Evolutionary conservation across 1,140 invertebrate species (phyloP).

Genomic region (Drosophila kohkoa): DNA sequence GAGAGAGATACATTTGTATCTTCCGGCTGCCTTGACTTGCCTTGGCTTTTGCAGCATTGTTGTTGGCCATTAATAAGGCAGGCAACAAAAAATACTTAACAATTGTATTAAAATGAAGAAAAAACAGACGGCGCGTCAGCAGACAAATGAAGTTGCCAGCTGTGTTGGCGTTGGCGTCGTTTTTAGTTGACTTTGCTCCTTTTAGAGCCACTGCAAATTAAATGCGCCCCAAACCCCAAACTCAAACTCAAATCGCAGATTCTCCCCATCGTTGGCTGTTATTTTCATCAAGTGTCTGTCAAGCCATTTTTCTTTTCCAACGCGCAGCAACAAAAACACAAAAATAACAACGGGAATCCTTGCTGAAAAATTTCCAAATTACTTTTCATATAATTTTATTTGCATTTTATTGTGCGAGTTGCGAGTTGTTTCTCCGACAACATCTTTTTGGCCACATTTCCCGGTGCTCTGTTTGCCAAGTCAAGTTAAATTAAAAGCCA

Average conservation of each 20-base stretch:
- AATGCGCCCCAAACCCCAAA: conserved; percentile 46
- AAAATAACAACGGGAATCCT: conserved; percentile 13
- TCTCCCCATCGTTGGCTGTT: conserved; percentile 6
- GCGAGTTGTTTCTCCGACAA: conserved; percentile 34
- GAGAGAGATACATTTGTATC: conserved; percentile 72
- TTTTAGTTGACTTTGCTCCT: conserved; percentile 16
- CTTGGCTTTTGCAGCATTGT: conserved; percentile 44
- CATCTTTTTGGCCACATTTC: conserved; percentile 31
- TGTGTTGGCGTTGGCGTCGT: conserved; percentile 12
- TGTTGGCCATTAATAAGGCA: conserved; percentile 76
- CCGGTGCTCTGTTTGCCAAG: conserved; percentile 22
- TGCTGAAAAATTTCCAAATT: conserved; percentile 60
- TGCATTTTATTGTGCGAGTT: conserved; percentile 66
- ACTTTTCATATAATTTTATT: conserved; percentile 79
- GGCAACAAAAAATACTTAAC: conserved; percentile 45
- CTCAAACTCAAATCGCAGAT: conserved; percentile 34
- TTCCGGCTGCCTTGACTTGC: conserved; percentile 33
- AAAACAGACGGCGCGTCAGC: conserved; percentile 40
- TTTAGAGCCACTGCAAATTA: conserved; percentile 65
- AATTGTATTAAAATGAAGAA: conserved; percentile 78
- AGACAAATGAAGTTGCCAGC: conserved; percentile 72
- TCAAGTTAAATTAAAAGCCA: conserved; percentile 41
- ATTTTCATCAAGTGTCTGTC: conserved; percentile 49
- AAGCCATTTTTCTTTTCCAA: conserved; percentile 17
- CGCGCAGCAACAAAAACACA: conserved; percentile 19